Percentiles rank a stretch among this genome's conserved stretches.
These are phyloP conservation scores for Loriculus beryllinus DNA, from an alignment of 2,797 vertebrate species.

Conservation along the genomic window DNA sequence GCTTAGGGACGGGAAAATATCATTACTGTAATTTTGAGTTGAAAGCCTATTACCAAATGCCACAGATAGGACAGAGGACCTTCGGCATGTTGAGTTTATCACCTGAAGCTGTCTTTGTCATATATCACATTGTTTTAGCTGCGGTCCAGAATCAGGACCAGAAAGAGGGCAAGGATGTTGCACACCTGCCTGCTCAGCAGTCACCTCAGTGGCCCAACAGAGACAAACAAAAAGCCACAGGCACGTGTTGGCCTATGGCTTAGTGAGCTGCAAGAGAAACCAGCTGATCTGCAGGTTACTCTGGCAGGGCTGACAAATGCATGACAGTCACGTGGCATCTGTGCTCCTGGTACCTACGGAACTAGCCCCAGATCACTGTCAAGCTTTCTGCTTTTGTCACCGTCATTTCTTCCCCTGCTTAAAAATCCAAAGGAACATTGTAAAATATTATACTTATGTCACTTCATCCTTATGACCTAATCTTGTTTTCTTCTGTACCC, in stretches of 20 bases:
- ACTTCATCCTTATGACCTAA: too few relatives aligned
- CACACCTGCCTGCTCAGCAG: background rate
- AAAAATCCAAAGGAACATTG: background rate
- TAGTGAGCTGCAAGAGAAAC: background rate
- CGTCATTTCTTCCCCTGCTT: background rate
- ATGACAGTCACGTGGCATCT: background rate
- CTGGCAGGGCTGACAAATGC: background rate
- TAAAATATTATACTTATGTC: background rate
- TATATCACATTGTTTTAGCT: rapidly evolving
- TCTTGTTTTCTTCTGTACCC: background rate
- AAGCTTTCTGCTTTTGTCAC: background rate
- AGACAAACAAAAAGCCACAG: background rate
- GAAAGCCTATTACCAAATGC: background rate
- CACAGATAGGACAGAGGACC: background rate
- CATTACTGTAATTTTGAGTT: background rate
- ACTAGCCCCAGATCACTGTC: background rate
- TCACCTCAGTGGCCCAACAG: rapidly evolving
- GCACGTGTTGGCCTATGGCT: background rate
- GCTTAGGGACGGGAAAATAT: background rate
- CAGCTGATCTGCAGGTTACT: background rate
- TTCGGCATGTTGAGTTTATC: background rate
- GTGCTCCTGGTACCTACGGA: background rate
- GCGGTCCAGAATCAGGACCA: rapidly evolving
- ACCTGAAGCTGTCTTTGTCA: background rate
- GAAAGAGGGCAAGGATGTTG: background rate